Evolutionary conservation across 35 echinoderm and acorn worm genomes (phyloP).

Genomic region (Anneissia japonica): DNA sequence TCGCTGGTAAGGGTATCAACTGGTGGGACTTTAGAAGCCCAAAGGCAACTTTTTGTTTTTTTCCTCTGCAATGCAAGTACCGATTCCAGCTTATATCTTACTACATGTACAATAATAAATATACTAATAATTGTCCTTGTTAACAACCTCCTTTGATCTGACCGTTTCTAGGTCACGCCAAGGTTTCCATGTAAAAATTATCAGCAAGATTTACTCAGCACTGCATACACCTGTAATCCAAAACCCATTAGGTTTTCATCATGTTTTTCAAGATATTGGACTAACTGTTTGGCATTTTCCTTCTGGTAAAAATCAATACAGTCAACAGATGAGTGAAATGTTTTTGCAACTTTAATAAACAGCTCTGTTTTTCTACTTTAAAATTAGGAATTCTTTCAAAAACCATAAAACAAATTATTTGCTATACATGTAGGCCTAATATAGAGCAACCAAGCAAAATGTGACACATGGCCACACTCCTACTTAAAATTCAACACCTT

Average conservation of each 20-base stretch:
- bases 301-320: not conserved
- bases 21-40: not conserved
- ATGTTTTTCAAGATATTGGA: not conserved
- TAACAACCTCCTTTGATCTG: not conserved
- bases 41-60: not conserved
- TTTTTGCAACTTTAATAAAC: no score
- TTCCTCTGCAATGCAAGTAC: not conserved
- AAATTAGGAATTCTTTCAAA: no score
- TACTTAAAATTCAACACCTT: no score
- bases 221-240: not conserved
- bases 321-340: not conserved
- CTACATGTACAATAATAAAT: not conserved
- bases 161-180: not conserved
- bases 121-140: not conserved
- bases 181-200: not conserved
- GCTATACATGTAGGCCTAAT: no score
- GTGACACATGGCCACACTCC: no score
- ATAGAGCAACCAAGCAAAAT: no score
- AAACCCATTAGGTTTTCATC: not conserved
- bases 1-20: not conserved
- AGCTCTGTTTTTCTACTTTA: no score
- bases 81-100: not conserved
- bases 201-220: not conserved
- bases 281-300: not conserved
- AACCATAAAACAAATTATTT: no score